Percentiles rank a stretch among this genome's conserved stretches.
phyloP scores from a whole-genome alignment of 2,113 vertebrate genomes.

The Apodemus speciosus region DNA sequence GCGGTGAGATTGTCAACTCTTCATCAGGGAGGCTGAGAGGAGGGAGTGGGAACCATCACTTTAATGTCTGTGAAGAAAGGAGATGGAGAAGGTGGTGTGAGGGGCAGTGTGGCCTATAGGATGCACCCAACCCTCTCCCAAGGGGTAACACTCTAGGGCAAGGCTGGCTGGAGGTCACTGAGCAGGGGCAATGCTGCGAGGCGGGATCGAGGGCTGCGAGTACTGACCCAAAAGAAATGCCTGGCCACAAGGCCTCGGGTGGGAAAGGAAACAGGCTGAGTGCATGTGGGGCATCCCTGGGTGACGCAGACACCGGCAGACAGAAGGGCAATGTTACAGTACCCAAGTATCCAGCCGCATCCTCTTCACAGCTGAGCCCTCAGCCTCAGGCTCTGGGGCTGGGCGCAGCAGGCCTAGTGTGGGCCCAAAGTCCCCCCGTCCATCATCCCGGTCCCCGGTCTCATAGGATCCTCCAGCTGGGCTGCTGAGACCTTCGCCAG shows the following conservation, averaged over 20 bases:
- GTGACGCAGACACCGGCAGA: conserved; percentile 49
- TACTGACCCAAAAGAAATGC: conserved; percentile 6
- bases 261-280: conserved; percentile 35
- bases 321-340: conserved; percentile 86
- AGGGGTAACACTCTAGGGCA: neutral
- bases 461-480: conserved; percentile 93
- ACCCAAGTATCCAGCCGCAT: conserved; percentile 96
- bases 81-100: conserved; percentile 73
- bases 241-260: conserved; percentile 56
- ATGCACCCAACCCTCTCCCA: conserved; percentile 47
- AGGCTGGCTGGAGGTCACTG: conserved; percentile 4
- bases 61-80: conserved; percentile 82
- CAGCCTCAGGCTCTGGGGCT: conserved; percentile 88
- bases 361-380: conserved; percentile 92
- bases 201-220: neutral
- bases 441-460: conserved; percentile 93
- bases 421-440: conserved; percentile 88
- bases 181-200: conserved; percentile 46
- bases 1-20: conserved; percentile 82
- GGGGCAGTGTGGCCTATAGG: conserved; percentile 4
- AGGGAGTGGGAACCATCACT: conserved; percentile 78
- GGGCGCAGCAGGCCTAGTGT: conserved; percentile 91
- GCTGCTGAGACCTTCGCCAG: conserved; percentile 95
- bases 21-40: conserved; percentile 76
- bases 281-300: conserved; percentile 49